Evolutionary conservation across 2,888 invertebrate species (phyloP).

Genomic region (Cryptocheilus praepositus): DNA sequence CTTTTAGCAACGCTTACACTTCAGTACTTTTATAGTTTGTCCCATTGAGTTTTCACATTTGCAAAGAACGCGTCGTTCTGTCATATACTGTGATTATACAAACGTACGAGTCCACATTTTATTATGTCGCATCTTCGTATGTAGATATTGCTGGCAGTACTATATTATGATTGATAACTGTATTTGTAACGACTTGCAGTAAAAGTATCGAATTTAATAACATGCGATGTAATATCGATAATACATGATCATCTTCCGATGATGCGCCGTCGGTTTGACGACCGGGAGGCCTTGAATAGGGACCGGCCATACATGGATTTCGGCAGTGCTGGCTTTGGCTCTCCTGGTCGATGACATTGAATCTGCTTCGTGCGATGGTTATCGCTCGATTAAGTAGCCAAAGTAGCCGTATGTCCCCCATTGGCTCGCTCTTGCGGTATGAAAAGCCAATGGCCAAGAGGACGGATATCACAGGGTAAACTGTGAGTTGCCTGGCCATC

Average conservation of each 20-base stretch:
- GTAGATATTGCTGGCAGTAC: background rate
- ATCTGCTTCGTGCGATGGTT: conserved; percentile 10
- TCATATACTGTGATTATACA: no score
- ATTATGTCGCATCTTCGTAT: no score
- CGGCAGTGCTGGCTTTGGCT: conserved; percentile 12
- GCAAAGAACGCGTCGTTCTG: background rate
- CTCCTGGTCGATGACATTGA: conserved; percentile 33
- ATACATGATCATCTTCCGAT: conserved; percentile 13
- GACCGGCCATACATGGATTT: conserved; percentile 25
- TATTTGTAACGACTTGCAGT: no score
- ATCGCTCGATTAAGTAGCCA: conserved; percentile 4
- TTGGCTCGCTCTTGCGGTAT: no score
- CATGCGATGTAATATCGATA: conserved; percentile 16
- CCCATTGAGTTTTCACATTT: conserved; percentile 42
- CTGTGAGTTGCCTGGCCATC: no score
- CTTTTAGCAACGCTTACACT: conserved; percentile 34
- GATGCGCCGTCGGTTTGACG: conserved; percentile 19
- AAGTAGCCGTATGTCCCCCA: no score
- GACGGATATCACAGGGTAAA: no score
- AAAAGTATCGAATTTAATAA: no score
- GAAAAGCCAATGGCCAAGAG: no score
- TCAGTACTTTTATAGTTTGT: conserved; percentile 24
- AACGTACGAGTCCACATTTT: no score
- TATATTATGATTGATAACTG: no score
- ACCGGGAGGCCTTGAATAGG: conserved; percentile 37